phyloP scores from a whole-genome alignment of 92 coral and sea anemone species.

The Paramuricea clavata region DNA sequence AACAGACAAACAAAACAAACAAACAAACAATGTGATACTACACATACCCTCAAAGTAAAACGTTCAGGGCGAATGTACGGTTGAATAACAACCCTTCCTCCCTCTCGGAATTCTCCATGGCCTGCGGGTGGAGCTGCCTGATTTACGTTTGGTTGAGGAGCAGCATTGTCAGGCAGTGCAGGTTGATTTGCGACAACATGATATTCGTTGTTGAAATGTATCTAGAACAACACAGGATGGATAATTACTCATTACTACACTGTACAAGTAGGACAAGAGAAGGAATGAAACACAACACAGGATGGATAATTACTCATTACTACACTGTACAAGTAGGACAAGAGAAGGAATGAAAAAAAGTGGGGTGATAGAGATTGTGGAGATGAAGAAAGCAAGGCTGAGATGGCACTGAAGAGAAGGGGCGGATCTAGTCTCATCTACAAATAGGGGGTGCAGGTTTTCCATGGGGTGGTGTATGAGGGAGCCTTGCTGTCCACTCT shows the following conservation, averaged over 20 bases:
- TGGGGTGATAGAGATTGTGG: too few species aligned
- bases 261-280: too few species aligned
- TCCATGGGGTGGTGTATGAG: too few species aligned
- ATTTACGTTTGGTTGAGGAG: conserved; percentile 66
- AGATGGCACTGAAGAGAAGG: too few species aligned
- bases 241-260: too few species aligned
- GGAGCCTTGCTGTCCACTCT: too few species aligned
- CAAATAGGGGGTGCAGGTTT: too few species aligned
- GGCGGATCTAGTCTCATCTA: too few species aligned
- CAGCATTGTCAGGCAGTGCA: conserved; percentile 26
- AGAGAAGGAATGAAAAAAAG: too few species aligned
- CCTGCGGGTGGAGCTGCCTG: conserved; percentile 72
- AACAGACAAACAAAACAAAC: background rate
- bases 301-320: background rate
- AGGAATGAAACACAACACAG: too few species aligned
- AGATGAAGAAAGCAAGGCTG: too few species aligned
- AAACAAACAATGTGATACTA: background rate
- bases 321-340: too few species aligned
- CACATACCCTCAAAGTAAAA: conserved; percentile 79
- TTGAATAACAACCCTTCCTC: conserved; percentile 86
- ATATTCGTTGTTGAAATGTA: conserved; percentile 21
- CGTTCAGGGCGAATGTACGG: conserved; percentile 91
- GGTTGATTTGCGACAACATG: conserved; percentile 11
- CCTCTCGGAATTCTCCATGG: conserved; percentile 58
- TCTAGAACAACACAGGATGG: background rate